These are phyloP conservation scores for Asarcornis scutulata DNA, from an alignment of 2,113 vertebrate genomes.

Conservation along the genomic window DNA sequence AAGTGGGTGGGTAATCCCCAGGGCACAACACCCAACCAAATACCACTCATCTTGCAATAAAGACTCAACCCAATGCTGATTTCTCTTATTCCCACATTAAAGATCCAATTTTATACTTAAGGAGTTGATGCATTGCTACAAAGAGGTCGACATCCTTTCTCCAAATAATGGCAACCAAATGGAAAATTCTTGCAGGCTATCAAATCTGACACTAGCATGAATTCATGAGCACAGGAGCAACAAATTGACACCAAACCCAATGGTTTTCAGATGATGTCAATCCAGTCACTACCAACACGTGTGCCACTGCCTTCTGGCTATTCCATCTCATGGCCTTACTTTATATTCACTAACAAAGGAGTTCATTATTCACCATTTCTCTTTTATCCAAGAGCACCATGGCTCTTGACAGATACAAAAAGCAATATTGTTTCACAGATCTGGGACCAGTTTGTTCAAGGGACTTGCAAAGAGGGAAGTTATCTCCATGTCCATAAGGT, in stretches of 20 bases:
- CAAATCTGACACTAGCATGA: background rate
- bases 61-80: background rate
- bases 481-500: rapidly evolving
- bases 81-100: background rate
- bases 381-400: background rate
- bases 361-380: background rate
- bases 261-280: background rate
- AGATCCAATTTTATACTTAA: background rate
- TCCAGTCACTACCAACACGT: background rate
- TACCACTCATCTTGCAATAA: background rate
- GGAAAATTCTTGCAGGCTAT: background rate
- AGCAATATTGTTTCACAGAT: background rate
- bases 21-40: background rate
- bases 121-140: background rate
- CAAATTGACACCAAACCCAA: background rate
- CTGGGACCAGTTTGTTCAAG: background rate
- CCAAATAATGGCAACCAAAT: background rate
- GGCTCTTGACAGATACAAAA: background rate
- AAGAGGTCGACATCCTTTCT: background rate
- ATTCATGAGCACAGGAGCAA: background rate
- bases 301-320: background rate
- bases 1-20: background rate
- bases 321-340: background rate
- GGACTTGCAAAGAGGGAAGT: background rate
- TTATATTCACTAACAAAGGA: background rate